These are phyloP conservation scores for Cyanoderma ruficeps DNA, from an alignment of 2,113 vertebrate species.

Conservation along the genomic window DNA sequence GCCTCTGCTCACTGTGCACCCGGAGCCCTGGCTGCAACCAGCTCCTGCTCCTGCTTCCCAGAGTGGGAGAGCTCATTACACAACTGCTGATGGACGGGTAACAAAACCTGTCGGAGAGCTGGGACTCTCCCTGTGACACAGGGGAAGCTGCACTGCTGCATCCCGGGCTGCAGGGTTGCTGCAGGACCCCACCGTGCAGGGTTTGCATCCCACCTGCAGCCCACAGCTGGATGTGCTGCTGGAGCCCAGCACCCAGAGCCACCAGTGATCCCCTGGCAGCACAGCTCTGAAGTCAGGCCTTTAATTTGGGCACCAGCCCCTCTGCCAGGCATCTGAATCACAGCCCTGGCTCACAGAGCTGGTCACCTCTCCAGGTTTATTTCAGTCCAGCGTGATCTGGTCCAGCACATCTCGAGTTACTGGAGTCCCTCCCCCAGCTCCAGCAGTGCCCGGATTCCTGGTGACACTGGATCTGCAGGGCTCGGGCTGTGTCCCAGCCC, in stretches of 20 bases:
- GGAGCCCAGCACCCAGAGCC: background rate
- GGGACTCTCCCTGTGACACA: fast-evolving
- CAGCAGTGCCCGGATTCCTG: background rate
- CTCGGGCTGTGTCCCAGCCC: background rate
- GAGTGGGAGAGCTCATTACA: background rate
- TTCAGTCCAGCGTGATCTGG: background rate
- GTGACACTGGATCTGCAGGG: constrained; percentile 5
- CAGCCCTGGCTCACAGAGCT: background rate
- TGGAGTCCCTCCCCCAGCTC: background rate
- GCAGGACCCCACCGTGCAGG: fast-evolving
- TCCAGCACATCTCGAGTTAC: constrained; percentile 30
- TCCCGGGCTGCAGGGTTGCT: fast-evolving
- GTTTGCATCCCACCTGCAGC: background rate
- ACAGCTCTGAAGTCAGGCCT: background rate
- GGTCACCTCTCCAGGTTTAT: constrained; percentile 31
- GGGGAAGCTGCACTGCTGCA: background rate
- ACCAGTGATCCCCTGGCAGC: fast-evolving
- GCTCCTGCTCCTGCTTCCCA: background rate
- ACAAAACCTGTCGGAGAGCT: background rate
- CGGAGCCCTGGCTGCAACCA: background rate
- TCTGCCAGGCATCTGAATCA: background rate
- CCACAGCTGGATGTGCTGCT: background rate
- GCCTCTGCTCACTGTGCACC: fast-evolving
- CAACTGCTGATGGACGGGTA: background rate
- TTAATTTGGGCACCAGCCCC: background rate